Evolutionary conservation across 2,797 vertebrate species (phyloP).

Genomic region (Pseudotriccus pelzelni): DNA sequence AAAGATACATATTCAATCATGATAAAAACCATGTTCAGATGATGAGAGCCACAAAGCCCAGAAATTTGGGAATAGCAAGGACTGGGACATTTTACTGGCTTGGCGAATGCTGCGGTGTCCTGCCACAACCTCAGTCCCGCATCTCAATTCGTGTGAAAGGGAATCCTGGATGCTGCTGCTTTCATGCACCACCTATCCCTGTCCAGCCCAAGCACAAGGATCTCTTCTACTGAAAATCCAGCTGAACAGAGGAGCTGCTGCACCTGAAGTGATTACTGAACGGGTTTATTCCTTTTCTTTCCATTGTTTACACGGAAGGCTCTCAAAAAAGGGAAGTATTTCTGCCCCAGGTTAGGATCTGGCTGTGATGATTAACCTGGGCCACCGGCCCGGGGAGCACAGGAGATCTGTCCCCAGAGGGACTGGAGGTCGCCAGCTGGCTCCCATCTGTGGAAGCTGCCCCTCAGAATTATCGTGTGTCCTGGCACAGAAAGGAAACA

Average conservation of each 20-base stretch:
- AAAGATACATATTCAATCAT: constrained; percentile 10
- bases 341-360: constrained; percentile 3
- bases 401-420: constrained; percentile 9
- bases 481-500: constrained; percentile 65
- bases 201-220: not conserved
- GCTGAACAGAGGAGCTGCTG: not conserved
- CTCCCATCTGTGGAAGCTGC: constrained; percentile 40
- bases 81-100: not conserved
- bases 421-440: constrained; percentile 11
- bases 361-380: constrained; percentile 24
- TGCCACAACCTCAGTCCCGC: not conserved
- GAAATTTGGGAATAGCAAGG: not conserved
- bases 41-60: not conserved
- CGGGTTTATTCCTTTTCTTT: not conserved
- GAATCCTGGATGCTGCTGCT: not conserved
- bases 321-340: constrained; percentile 27
- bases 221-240: not conserved
- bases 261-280: not conserved
- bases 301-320: not conserved
- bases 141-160: not conserved
- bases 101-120: fast-evolving
- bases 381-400: not conserved
- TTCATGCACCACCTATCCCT: not conserved
- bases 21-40: not conserved
- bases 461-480: constrained; percentile 44